Evolutionary conservation across 1,140 invertebrate species (phyloP), one percentile per base, ranked within the genome.

Genomic region (Lepidurus apus): DNA sequence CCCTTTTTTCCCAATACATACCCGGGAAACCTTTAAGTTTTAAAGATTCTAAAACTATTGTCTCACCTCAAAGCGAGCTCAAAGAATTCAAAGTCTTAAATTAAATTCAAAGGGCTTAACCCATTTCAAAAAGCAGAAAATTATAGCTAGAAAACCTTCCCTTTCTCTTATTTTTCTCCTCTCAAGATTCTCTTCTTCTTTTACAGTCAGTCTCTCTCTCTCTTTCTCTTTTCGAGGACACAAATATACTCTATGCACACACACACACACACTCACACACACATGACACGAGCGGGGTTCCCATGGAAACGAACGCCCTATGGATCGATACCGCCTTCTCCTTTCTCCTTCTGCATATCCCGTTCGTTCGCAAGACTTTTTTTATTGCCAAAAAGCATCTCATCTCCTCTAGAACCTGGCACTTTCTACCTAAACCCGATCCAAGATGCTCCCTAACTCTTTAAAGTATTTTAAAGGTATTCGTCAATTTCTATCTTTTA

Each of bases 221-320:
- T 65, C 21, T 65, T 21, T 65, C 53, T 65, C 53, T 7, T 65
- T 65, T 65, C 53, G 53, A 21, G 53, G 53, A 65, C 53, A 65
- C 34, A 34, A 34, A 34, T 34, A 34, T 34, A 34, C 34, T 34
- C 34, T 34, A 34, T 13, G 53, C 53, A 65, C 53, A 65, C 53
- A 65, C 53, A 65, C 53, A 65, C 21, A 65, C 21, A 65, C 53
- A 21, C 53, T n/a, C 53, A 17, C 53, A 65, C 53, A 65, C 53
- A 65, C 53, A 65, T 65, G 17, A 65, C 53, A 65, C 53, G 53
- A 65, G 21, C 21, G 53, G 17, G 53, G 53, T 65, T 65, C 21
- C 53, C 53, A 65, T 65, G 53, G 53, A 65, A 21, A 65, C 21
- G 53, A 65, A 21, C 53, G 53, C 53, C 53, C 53, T 65, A 65